Percentiles rank a stretch among this genome's conserved stretches.
phyloP scores from a whole-genome alignment of 2,113 vertebrate species.

The Todiramphus saurophagus region DNA sequence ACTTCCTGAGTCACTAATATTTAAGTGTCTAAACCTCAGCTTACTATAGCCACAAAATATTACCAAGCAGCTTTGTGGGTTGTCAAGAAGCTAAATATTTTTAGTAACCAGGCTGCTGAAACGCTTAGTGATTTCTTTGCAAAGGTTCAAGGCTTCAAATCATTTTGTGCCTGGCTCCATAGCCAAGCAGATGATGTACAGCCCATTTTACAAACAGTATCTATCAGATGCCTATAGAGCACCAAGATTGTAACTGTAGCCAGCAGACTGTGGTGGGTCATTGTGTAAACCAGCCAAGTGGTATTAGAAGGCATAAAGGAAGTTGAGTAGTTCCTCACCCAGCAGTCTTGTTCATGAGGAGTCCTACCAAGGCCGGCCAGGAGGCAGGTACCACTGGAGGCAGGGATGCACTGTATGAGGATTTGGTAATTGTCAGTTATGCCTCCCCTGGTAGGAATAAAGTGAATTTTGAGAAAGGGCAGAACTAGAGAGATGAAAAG shows the following conservation, averaged over 20 bases:
- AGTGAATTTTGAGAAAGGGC: neutral
- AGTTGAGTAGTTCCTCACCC: neutral
- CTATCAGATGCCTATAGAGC: neutral
- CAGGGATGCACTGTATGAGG: neutral
- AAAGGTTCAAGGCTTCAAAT: neutral
- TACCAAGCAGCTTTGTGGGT: neutral
- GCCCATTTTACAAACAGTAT: neutral
- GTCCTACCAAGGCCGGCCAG: neutral
- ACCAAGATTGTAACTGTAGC: fast-evolving
- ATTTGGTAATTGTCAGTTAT: neutral
- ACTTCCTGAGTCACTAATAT: neutral
- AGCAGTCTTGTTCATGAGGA: neutral
- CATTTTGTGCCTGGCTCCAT: neutral
- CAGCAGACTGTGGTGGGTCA: neutral
- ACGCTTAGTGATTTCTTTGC: neutral
- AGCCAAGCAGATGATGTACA: neutral
- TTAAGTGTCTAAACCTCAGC: neutral
- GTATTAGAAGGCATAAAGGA: neutral
- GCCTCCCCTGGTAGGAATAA: neutral
- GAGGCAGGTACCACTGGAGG: neutral
- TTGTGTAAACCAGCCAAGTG: neutral
- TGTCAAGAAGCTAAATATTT: neutral
- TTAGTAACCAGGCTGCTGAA: neutral
- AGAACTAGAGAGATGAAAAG: neutral
- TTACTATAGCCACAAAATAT: neutral